Conservation (phyloP, 2,888 invertebrate species). For the Eupithecia dodoneata region DNA sequence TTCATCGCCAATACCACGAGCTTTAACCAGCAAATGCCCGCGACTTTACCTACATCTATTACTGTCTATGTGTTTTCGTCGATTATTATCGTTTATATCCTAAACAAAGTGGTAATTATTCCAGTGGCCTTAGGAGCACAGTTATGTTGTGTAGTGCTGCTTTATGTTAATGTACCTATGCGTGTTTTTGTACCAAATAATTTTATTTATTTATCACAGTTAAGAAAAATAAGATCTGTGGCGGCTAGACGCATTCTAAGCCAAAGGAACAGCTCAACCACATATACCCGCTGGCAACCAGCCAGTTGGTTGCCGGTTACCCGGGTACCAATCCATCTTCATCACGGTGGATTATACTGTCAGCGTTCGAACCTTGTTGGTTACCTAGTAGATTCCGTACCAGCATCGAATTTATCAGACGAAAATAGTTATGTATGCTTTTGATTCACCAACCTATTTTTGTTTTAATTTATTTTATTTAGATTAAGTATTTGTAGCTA, state of each 20-base stretch:
- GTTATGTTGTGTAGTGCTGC: too few species aligned
- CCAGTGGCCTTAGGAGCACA: background rate
- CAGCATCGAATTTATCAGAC: too few species aligned
- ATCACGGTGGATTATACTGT: background rate
- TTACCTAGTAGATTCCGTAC: background rate
- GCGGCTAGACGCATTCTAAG: background rate
- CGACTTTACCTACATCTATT: background rate
- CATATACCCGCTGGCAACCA: background rate
- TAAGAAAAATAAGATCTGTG: background rate
- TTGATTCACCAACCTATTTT: too few species aligned
- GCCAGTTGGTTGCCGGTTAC: background rate
- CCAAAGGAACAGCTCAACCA: background rate
- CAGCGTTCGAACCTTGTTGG: background rate
- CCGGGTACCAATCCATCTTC: slow-evolving; percentile 1
- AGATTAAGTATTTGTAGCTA: too few species aligned
- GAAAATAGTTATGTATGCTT: too few species aligned
- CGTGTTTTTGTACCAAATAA: too few species aligned
- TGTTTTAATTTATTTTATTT: too few species aligned
- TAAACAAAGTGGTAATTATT: background rate
- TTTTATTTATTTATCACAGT: too few species aligned
- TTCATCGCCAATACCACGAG: too few species aligned
- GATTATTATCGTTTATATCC: background rate
- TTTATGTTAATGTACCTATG: too few species aligned
- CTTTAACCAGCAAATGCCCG: background rate
- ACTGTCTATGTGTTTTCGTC: background rate